Evolutionary conservation across 1,140 invertebrate species (phyloP).

Genomic region (Neuroterus valhalla): DNA sequence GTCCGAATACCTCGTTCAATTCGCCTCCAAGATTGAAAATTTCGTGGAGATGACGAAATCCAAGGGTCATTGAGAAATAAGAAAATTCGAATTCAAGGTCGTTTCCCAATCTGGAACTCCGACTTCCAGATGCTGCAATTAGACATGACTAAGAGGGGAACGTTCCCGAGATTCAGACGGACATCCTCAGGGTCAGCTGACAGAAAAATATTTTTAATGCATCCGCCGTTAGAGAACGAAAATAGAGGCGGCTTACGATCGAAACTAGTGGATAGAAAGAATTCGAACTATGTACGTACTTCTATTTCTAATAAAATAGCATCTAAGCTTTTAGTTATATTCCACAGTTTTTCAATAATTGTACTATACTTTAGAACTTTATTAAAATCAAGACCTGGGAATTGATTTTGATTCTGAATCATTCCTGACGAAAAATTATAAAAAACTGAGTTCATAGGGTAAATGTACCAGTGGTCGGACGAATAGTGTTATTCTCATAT

Average conservation of each 20-base stretch:
- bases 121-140: slow-evolving; percentile 11
- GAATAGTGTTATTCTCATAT: too few relatives aligned
- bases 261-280: background rate
- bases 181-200: background rate
- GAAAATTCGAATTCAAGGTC: slow-evolving; percentile 22
- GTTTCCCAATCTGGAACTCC: background rate
- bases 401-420: too few relatives aligned
- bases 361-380: too few relatives aligned
- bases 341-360: too few relatives aligned
- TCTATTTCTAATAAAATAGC: background rate
- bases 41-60: background rate
- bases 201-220: slow-evolving; percentile 23
- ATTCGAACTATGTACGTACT: background rate
- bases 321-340: too few relatives aligned
- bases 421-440: too few relatives aligned
- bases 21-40: slow-evolving; percentile 52
- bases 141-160: background rate
- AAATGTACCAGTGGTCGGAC: too few relatives aligned
- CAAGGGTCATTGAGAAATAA: background rate
- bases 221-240: background rate
- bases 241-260: background rate
- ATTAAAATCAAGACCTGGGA: too few relatives aligned
- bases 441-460: too few relatives aligned
- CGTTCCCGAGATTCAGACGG: background rate
- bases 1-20: slow-evolving; percentile 86